Evolutionary conservation across 2,113 vertebrate genomes (phyloP).

Genomic region (Elaphurus davidianus): DNA sequence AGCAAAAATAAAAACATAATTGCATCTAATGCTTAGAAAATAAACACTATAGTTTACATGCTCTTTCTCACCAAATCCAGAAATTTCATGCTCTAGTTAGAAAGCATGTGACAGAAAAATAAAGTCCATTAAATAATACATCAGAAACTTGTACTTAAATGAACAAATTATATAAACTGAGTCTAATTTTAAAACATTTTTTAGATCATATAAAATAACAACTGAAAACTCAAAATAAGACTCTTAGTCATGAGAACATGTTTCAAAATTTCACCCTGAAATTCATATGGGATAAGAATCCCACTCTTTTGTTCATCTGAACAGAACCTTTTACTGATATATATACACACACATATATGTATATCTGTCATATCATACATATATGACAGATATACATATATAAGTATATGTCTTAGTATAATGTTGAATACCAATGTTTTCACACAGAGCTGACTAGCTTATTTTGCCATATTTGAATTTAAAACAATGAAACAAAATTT

Average conservation of each 20-base stretch:
- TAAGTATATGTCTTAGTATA: background rate
- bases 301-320: background rate
- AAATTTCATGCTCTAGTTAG: slow-evolving; percentile 38
- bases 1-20: slow-evolving; percentile 2
- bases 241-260: background rate
- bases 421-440: background rate
- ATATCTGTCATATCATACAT: no score
- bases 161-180: background rate
- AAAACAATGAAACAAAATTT: background rate
- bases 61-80: background rate
- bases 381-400: no score
- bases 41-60: background rate
- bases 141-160: background rate
- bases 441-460: background rate
- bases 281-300: background rate
- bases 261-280: slow-evolving; percentile 39
- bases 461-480: background rate
- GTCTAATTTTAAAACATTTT: background rate
- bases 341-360: background rate
- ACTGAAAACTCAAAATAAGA: background rate
- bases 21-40: background rate
- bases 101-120: slow-evolving; percentile 55
- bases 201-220: background rate
- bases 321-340: background rate
- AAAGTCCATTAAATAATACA: slow-evolving; percentile 24